Evolutionary conservation across 2,797 vertebrate species (phyloP).

Genomic region (Molossus alvarezi): DNA sequence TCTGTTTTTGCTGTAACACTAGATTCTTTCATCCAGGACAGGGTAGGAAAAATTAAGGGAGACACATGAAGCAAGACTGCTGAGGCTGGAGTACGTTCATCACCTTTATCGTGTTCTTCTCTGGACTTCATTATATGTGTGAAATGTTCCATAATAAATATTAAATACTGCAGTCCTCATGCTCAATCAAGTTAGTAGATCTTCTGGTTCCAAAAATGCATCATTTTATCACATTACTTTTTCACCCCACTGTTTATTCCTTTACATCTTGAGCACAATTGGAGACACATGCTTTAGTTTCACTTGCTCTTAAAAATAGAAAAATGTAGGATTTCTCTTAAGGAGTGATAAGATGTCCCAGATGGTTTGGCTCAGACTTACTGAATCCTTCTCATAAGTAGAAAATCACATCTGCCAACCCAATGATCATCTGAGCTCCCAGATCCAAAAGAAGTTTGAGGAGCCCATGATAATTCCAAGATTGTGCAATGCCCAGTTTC

Average conservation of each 20-base stretch:
- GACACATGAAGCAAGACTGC: neutral
- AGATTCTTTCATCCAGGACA: neutral
- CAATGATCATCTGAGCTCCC: neutral
- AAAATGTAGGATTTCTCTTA: slow-evolving; percentile 46
- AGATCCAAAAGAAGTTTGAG: neutral
- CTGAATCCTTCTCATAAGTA: neutral
- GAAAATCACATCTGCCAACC: slow-evolving; percentile 42
- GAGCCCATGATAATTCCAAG: neutral
- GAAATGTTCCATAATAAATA: neutral
- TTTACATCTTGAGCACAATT: slow-evolving; percentile 46
- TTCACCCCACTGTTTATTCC: neutral
- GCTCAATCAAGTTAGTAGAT: neutral
- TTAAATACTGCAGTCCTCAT: neutral
- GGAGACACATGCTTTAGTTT: slow-evolving; percentile 5
- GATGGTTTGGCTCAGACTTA: neutral
- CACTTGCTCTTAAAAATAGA: slow-evolving; percentile 64
- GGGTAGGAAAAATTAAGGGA: neutral
- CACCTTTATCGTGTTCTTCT: neutral
- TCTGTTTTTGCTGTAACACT: neutral
- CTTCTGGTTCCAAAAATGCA: slow-evolving; percentile 9
- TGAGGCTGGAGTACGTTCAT: neutral
- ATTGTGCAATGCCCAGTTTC: neutral
- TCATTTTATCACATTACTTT: slow-evolving; percentile 29
- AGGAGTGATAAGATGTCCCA: slow-evolving; percentile 43
- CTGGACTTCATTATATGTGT: neutral